Base-by-base conservation (phyloP, 2,888 invertebrate species). In the Nomada goodeniana region DNA sequence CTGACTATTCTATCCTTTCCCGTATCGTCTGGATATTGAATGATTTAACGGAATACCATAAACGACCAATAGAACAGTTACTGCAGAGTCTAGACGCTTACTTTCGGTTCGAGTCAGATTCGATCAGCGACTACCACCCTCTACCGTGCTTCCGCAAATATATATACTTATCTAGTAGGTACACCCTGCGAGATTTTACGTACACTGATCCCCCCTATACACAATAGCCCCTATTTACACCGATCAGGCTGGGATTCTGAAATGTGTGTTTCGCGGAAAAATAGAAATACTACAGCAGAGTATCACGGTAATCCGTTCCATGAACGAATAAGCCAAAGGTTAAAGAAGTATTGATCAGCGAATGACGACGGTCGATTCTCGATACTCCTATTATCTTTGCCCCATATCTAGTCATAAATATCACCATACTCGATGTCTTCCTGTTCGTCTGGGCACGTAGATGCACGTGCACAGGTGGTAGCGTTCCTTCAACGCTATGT, bases 321-420 rank as follows among this genome's bases (percentile, higher is more conserved):
- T 26, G 23, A 59, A 42, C 44, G 53, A 52, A 68, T 55, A 3
- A 23, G 4, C 36, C 13, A 18, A 23, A 59, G 20, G 47, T 29
- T 63, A 69, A 74, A 75, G 60, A 73, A 69, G 69, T 65, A 84
- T 86, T 71, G 73, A 70, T 53, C 73, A 53, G 29, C 5, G 53
- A 69, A 76, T 79, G 80, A 85, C 68, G 80, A 77, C 80, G 79
- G 83, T 44, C 78, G 74, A 82, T 83, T 85, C 36, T 44, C 73
- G 76, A 64, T 57, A 53, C 59, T 74, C 70, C 63, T 68, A 73
- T 79, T 69, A 60, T 70, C 79, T 64, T 64, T 69, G 70, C 67
- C 64, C 79, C 68, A 70, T 73, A 82, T 72, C 80, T 80, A 69
- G 71, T 83, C 83, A 76, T 85, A 87, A 90, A 89, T 86, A 89